These are phyloP conservation scores for Aphelocoma coerulescens DNA, from an alignment of 2,113 vertebrate genomes.

Conservation along the genomic window DNA sequence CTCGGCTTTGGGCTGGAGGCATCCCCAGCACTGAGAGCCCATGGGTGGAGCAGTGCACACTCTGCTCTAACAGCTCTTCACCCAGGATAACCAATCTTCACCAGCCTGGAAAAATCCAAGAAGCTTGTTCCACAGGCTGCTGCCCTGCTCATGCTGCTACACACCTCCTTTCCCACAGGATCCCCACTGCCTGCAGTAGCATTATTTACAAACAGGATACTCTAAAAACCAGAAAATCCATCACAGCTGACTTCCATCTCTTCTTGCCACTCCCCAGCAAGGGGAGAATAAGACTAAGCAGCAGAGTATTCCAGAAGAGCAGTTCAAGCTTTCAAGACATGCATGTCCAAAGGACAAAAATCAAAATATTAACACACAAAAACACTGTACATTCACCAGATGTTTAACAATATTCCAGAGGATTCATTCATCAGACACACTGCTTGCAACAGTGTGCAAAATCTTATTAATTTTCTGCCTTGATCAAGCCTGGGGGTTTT, in stretches of 20 bases:
- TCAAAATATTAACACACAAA: neutral
- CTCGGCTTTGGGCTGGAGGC: neutral
- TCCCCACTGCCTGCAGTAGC: neutral
- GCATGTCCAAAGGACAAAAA: neutral
- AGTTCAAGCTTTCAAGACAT: neutral
- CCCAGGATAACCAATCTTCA: neutral
- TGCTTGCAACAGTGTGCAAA: neutral
- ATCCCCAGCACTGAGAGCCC: neutral
- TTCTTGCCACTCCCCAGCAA: neutral
- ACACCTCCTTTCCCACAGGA: neutral
- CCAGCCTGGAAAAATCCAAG: neutral
- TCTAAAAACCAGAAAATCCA: neutral
- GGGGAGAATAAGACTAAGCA: neutral
- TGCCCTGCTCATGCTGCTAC: accelerated
- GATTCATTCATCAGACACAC: neutral
- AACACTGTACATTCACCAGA: neutral
- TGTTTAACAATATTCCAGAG: neutral
- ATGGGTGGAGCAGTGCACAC: accelerated
- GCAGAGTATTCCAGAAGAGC: neutral
- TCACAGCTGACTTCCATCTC: neutral
- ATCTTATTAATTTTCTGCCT: neutral
- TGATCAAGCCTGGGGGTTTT: accelerated
- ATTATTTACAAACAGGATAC: neutral
- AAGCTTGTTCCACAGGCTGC: neutral
- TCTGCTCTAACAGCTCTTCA: neutral